Evolutionary conservation across 2,797 vertebrate species (phyloP).

Genomic region (Micrastur ruficollis): DNA sequence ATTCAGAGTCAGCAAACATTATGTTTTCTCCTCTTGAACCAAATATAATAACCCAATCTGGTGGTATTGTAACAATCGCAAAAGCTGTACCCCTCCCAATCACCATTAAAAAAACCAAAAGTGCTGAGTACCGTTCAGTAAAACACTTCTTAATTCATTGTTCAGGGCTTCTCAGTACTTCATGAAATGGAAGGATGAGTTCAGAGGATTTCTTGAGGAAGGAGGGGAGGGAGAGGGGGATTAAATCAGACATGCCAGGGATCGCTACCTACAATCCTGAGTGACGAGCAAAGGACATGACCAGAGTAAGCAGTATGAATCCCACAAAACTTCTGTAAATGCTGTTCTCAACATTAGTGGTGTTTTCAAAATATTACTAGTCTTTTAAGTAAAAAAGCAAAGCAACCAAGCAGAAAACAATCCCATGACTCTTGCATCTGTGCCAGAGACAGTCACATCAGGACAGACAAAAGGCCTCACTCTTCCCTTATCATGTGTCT

Average conservation of each 20-base stretch:
- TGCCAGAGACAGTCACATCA: no score
- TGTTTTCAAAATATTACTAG: not conserved
- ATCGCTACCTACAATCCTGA: fast-evolving
- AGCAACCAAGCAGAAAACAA: not conserved
- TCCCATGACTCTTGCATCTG: not conserved
- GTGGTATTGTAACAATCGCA: not conserved
- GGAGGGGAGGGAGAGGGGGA: fast-evolving
- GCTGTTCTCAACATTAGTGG: not conserved
- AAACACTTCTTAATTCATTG: not conserved
- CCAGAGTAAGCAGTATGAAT: not conserved
- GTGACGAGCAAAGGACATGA: not conserved
- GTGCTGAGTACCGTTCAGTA: not conserved
- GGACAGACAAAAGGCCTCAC: fast-evolving
- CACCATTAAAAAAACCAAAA: not conserved
- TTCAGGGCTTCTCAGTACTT: not conserved
- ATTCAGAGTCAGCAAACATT: not conserved
- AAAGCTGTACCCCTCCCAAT: not conserved
- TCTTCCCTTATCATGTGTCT: not conserved
- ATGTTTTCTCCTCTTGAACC: not conserved
- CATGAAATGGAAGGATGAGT: not conserved
- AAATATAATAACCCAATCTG: not conserved
- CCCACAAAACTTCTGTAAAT: not conserved
- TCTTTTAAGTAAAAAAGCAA: not conserved
- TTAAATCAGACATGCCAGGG: not conserved
- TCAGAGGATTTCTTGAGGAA: not conserved